These are phyloP conservation scores for Semicossyphus pulcher DNA, from an alignment of 2,113 vertebrate species.

Conservation along the genomic window DNA sequence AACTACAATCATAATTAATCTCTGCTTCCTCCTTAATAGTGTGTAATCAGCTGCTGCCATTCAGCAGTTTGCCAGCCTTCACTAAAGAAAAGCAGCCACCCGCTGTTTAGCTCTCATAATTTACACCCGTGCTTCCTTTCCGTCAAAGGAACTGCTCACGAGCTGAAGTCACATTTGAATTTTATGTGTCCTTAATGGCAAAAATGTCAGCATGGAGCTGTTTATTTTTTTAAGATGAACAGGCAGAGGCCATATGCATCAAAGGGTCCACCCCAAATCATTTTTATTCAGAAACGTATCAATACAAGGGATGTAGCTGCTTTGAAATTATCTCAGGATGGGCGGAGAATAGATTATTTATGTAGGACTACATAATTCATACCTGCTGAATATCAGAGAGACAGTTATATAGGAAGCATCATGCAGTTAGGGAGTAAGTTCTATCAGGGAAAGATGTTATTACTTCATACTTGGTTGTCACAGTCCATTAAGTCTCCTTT, in stretches of 20 bases:
- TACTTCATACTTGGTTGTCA: constrained; percentile 66
- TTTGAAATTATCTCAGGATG: constrained; percentile 48
- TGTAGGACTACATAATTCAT: constrained; percentile 66
- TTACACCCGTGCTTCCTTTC: constrained; percentile 34
- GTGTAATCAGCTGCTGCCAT: constrained; percentile 45
- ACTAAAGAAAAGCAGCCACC: constrained; percentile 21
- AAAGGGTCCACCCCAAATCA: constrained; percentile 27
- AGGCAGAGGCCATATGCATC: constrained; percentile 9
- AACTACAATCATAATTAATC: constrained; percentile 50
- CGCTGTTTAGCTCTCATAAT: constrained; percentile 28
- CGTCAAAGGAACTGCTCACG: constrained; percentile 11
- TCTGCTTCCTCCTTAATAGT: constrained; percentile 26
- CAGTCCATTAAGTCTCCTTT: constrained; percentile 61
- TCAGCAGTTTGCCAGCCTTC: constrained; percentile 22
- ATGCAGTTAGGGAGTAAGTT: constrained; percentile 42
- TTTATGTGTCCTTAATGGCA: background rate
- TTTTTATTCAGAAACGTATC: constrained; percentile 27
- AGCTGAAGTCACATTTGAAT: constrained; percentile 33
- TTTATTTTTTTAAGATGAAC: background rate
- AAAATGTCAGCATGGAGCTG: background rate
- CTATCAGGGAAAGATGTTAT: constrained; percentile 60
- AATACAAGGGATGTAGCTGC: constrained; percentile 33
- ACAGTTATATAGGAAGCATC: constrained; percentile 46
- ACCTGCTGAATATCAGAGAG: constrained; percentile 50
- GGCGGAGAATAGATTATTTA: constrained; percentile 61